Conservation (phyloP, 92 coral and sea anemone genomes). For the Montipora capitata region DNA sequence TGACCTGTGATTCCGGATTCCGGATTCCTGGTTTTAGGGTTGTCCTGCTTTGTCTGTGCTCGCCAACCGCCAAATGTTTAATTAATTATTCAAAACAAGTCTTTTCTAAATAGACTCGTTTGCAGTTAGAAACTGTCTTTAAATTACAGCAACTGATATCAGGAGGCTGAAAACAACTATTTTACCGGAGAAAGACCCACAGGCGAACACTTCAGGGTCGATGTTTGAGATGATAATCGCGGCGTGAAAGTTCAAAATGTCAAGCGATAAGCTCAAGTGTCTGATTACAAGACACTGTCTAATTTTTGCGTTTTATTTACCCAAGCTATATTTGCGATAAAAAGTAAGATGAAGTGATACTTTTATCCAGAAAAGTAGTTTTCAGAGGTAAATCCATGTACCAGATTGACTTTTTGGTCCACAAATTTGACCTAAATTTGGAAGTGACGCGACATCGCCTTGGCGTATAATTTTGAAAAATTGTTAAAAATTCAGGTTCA, state of each 20-base stretch:
- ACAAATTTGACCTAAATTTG: neutral
- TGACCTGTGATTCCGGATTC: too few species aligned
- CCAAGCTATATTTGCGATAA: slow-evolving; percentile 2
- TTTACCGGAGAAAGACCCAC: too few species aligned
- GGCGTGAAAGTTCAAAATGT: slow-evolving; percentile 17
- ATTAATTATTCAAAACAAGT: neutral
- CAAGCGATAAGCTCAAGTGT: neutral
- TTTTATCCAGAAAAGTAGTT: too few species aligned
- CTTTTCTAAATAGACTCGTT: neutral
- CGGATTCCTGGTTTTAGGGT: too few species aligned
- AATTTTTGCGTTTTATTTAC: neutral
- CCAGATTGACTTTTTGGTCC: slow-evolving; percentile 22
- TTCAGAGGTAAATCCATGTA: neutral
- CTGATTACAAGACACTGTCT: neutral
- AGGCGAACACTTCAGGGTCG: too few species aligned
- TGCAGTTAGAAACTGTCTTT: slow-evolving; percentile 11
- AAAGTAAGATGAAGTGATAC: neutral
- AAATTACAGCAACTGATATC: too few species aligned
- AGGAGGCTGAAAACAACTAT: too few species aligned
- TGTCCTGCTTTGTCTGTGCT: neutral
- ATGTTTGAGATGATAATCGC: neutral
- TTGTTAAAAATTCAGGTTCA: too few species aligned
- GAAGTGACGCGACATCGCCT: too few species aligned
- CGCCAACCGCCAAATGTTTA: slow-evolving; percentile 16
- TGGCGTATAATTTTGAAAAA: too few species aligned